These are phyloP conservation scores for Entelurus aequoreus DNA, from an alignment of 2,113 vertebrate genomes.

Conservation along the genomic window DNA sequence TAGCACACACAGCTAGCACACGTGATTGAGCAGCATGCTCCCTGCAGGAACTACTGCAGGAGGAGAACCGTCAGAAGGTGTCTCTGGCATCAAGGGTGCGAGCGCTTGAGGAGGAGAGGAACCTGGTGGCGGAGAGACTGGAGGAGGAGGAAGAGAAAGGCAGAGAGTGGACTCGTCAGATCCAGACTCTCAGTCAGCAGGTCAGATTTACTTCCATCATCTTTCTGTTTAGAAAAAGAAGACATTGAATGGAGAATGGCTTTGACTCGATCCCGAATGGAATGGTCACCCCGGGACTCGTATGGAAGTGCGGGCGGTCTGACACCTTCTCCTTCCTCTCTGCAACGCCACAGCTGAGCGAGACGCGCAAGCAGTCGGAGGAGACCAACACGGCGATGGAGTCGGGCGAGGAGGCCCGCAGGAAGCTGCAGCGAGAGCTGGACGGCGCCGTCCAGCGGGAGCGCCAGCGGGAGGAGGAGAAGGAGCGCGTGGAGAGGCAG, in stretches of 20 bases:
- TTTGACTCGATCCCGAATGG: no score
- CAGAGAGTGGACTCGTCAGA: constrained; percentile 72
- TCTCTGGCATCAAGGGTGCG: constrained; percentile 75
- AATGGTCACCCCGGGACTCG: no score
- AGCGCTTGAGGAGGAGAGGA: constrained; percentile 81
- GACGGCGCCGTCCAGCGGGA: constrained; percentile 76
- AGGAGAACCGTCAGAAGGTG: constrained; percentile 84
- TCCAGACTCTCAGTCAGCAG: constrained; percentile 74
- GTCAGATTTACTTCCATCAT: constrained; percentile 30
- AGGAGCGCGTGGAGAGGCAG: constrained; percentile 76
- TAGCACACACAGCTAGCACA: no score
- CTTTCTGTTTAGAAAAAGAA: no score
- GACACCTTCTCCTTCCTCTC: background rate
- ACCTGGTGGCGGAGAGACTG: constrained; percentile 76
- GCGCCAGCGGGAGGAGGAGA: constrained; percentile 78
- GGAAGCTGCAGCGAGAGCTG: constrained; percentile 79
- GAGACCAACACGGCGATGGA: constrained; percentile 78
- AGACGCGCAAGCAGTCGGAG: constrained; percentile 80
- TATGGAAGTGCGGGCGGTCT: no score
- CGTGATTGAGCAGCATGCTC: no score
- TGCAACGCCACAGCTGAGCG: constrained; percentile 67
- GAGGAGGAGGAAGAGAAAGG: constrained; percentile 80
- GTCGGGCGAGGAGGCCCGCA: constrained; percentile 75
- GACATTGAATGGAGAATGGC: no score
- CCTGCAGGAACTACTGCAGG: constrained; percentile 80